These are phyloP conservation scores for Cryptoblepharus egeriae DNA, from an alignment of 2,797 vertebrate genomes.

Conservation along the genomic window DNA sequence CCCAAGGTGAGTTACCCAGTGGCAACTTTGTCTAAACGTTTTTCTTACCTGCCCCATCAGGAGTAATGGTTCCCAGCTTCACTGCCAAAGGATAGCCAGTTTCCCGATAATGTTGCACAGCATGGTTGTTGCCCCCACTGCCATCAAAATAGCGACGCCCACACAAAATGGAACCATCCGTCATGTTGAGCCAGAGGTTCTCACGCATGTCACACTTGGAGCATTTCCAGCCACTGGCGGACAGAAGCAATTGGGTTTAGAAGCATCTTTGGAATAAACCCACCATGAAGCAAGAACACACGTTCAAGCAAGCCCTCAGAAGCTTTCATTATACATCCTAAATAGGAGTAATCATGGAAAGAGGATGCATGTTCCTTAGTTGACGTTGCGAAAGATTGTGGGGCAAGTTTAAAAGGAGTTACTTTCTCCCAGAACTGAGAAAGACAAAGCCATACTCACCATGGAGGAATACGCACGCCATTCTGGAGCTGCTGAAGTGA, in stretches of 20 bases:
- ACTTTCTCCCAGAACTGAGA: not conserved
- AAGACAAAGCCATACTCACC: conserved; percentile 78
- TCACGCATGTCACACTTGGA: conserved; percentile 95
- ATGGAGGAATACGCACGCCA: conserved; percentile 93
- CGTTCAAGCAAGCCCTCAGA: not conserved
- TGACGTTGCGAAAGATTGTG: not conserved
- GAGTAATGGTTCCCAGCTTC: conserved; percentile 98
- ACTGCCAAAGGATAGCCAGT: conserved; percentile 93
- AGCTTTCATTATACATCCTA: not conserved
- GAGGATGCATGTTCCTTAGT: not conserved
- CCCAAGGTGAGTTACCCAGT: not conserved
- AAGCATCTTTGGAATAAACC: not conserved
- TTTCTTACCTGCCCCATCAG: conserved; percentile 90
- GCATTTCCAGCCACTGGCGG: conserved; percentile 92
- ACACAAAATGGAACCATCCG: conserved; percentile 93
- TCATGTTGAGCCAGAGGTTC: conserved; percentile 98
- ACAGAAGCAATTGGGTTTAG: not conserved
- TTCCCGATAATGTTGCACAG: conserved; percentile 91
- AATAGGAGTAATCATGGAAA: not conserved
- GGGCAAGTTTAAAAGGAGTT: not conserved
- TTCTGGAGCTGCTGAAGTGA: conserved; percentile 95
- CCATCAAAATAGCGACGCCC: conserved; percentile 97
- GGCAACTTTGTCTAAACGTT: not conserved
- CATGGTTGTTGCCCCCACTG: conserved; percentile 96
- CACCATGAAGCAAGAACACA: not conserved